Evolutionary conservation across 2,888 invertebrate genomes (phyloP).

Genomic region (Phaonia tiefii): DNA sequence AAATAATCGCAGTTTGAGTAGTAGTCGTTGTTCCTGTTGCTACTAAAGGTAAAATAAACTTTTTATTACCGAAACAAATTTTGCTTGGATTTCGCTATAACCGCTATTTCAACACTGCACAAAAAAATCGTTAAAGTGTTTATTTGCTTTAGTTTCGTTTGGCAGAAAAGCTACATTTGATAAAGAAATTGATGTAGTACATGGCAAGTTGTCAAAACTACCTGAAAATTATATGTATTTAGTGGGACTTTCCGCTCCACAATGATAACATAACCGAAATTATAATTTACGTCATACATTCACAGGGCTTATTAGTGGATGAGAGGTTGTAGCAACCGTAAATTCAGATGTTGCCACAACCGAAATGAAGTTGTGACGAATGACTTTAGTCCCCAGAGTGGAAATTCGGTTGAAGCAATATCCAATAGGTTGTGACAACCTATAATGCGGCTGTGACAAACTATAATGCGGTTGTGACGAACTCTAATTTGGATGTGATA

Average conservation of each 20-base stretch:
- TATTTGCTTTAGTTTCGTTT: constrained; percentile 31
- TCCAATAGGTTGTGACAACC: too few species aligned
- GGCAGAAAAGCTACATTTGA: constrained; percentile 15
- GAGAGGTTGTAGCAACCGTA: too few species aligned
- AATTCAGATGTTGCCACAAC: too few species aligned
- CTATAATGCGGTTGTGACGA: too few species aligned
- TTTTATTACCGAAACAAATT: constrained; percentile 54
- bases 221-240: constrained; percentile 5
- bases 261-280: too few species aligned
- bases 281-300: too few species aligned
- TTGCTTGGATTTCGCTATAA: constrained; percentile 19
- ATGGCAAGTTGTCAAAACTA: constrained; percentile 13
- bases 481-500: too few species aligned
- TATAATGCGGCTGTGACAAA: too few species aligned
- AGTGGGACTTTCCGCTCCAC: background rate
- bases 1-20: constrained; percentile 58
- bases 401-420: too few species aligned
- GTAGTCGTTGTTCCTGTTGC: constrained; percentile 36
- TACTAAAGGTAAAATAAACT: constrained; percentile 54
- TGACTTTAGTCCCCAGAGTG: too few species aligned
- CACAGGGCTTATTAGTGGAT: too few species aligned
- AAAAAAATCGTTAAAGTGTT: background rate
- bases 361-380: too few species aligned
- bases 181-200: constrained; percentile 32
- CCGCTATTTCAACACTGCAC: constrained; percentile 33